Conservation (phyloP, 2,888 invertebrate genomes). For the Ypsolopha scabrella region DNA sequence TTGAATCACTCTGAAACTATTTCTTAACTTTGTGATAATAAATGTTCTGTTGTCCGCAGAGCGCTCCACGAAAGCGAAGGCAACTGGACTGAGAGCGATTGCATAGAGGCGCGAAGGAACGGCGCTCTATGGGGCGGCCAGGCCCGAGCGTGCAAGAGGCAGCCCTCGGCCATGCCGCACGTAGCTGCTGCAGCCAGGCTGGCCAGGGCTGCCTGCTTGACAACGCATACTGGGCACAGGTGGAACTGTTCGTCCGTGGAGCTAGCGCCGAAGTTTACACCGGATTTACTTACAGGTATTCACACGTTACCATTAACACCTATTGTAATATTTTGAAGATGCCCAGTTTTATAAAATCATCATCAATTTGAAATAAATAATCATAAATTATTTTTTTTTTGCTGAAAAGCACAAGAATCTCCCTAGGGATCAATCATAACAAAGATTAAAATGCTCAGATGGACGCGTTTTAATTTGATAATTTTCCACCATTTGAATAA, state of each 20-base stretch:
- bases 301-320: no score
- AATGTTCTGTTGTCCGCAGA: slow-evolving; percentile 18
- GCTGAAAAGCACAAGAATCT: no score
- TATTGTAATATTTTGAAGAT: no score
- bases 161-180: slow-evolving; percentile 79
- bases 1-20: no score
- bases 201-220: slow-evolving; percentile 77
- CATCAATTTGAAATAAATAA: no score
- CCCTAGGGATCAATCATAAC: no score
- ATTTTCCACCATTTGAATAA: no score
- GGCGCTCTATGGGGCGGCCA: slow-evolving; percentile 73
- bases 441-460: no score
- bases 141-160: slow-evolving; percentile 74
- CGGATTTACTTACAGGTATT: slow-evolving; percentile 84
- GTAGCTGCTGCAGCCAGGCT: slow-evolving; percentile 80
- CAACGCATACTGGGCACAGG: slow-evolving; percentile 77
- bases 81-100: slow-evolving; percentile 60
- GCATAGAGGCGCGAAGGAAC: slow-evolving; percentile 46
- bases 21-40: no score
- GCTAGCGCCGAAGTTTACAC: slow-evolving; percentile 78
- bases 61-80: slow-evolving; percentile 54
- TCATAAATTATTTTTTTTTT: no score
- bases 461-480: no score
- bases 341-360: no score
- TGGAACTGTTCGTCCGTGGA: slow-evolving; percentile 88